Percentiles rank a stretch among this genome's conserved stretches.
These are phyloP conservation scores for Amphiduros pacificus DNA, from an alignment of 2,888 invertebrate genomes.

Conservation along the genomic window DNA sequence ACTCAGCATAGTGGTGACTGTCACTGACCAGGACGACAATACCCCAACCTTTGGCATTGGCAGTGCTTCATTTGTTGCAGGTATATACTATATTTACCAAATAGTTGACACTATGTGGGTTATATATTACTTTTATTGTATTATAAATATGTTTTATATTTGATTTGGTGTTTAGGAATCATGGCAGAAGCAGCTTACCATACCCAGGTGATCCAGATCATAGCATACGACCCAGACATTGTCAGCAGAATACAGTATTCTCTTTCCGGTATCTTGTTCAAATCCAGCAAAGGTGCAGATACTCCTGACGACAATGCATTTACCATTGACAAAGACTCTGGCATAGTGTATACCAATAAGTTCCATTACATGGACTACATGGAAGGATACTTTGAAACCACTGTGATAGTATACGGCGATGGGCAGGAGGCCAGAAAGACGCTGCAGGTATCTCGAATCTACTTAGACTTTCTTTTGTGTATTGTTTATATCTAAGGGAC, in stretches of 20 bases:
- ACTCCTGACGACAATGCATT: background rate
- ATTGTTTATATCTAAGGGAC: too few species aligned
- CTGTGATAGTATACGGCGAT: slow-evolving; percentile 1
- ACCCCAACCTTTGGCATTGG: slow-evolving; percentile 5
- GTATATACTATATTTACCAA: too few species aligned
- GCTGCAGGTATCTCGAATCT: too few species aligned
- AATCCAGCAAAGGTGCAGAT: background rate
- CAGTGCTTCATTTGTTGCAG: too few species aligned
- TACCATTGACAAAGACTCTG: slow-evolving; percentile 5
- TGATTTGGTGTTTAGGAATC: background rate
- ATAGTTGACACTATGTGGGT: too few species aligned
- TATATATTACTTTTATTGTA: too few species aligned
- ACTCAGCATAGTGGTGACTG: slow-evolving; percentile 3
- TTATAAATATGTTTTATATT: background rate
- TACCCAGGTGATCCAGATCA: background rate
- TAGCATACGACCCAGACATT: background rate
- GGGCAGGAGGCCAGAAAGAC: background rate
- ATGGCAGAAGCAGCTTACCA: background rate
- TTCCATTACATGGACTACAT: slow-evolving; percentile 9
- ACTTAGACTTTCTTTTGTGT: too few species aligned
- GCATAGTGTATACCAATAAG: slow-evolving; percentile 6
- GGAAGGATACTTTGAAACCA: slow-evolving; percentile 16
- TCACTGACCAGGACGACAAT: slow-evolving; percentile 6
- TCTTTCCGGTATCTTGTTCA: background rate
- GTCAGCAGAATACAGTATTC: background rate